Evolutionary conservation across 2,888 invertebrate species (phyloP), one percentile per base, ranked within the genome.

Genomic region (Amphiduros pacificus): DNA sequence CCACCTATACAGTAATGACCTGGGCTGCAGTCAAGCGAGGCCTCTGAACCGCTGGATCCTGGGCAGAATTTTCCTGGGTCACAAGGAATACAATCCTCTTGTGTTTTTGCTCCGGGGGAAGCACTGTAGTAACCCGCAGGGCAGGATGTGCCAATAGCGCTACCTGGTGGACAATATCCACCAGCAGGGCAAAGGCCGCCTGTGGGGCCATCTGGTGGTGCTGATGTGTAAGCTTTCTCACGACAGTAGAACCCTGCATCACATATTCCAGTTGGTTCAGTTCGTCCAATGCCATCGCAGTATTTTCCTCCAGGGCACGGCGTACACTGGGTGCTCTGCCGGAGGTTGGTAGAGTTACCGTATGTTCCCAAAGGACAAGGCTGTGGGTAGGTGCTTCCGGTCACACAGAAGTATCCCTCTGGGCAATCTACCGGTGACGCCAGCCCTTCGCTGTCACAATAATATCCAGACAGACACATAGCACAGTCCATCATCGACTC

Each of bases 1-100:
- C 80, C 80, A 28, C 80, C 80, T 2, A 75, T 76, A 61, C 80
- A 80, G 62, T 75, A 80, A 65, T 76, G 80, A 4, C 80, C 80
- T 36, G 78, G 70, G 4, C 75, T 70, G 70, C 80, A 80, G 17
- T 28, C 27, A 14, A 22, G n/a, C 2, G 55, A 40, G 22, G 51
- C 60, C 14, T 55, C 56, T 26, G 57, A 71, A 65, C 76, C 74
- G 61, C 74, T 76, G 14, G 76, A 74, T 9, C 78, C 78, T n/a
- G 78, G 74, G 68, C 78, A 79, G 68, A 68, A 79, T 56, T 63
- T 75, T 5, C 80, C 80, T 4, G 80, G 80, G 44, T 78, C 77
- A 70, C 79, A 80, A 1, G 77, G 76, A 29, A 79, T 76, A 65
- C 80, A 80, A 65, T 80, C 78, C 60, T 65, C 71, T 54, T 69